Evolutionary conservation across 2,888 invertebrate genomes (phyloP).

Genomic region (Chirona hameri): DNA sequence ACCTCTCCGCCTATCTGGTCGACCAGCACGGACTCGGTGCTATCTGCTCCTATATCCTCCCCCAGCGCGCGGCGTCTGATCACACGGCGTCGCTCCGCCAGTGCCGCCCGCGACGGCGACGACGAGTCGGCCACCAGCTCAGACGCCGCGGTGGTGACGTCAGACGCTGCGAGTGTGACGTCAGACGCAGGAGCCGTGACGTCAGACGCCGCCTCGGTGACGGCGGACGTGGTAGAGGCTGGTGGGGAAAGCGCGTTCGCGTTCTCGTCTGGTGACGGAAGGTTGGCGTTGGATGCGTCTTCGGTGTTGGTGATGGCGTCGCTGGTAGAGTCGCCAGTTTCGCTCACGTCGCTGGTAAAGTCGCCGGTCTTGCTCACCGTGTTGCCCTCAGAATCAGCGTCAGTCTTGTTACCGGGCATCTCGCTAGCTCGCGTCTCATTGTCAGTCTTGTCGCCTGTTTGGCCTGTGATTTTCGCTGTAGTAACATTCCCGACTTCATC

Average conservation of each 20-base stretch:
- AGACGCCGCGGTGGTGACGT: background rate
- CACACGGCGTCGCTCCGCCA: background rate
- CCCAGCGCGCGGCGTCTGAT: background rate
- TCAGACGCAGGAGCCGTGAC: background rate
- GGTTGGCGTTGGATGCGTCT: background rate
- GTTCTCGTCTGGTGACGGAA: background rate
- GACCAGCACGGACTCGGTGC: background rate
- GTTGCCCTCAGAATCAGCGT: background rate
- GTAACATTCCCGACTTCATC: background rate
- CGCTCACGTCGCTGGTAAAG: background rate
- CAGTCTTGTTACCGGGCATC: background rate
- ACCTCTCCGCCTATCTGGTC: slow-evolving; percentile 22
- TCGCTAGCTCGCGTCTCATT: no score
- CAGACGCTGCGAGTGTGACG: background rate
- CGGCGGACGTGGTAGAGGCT: background rate
- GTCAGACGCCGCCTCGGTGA: background rate
- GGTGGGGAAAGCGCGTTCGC: background rate
- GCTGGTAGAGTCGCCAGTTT: background rate
- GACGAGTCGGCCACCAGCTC: no score
- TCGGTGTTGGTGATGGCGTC: background rate
- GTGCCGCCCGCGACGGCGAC: background rate
- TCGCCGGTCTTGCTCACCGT: background rate
- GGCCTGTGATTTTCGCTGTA: background rate
- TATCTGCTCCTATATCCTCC: background rate
- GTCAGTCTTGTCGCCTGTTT: background rate